A percentile compares a stretch with the other conserved stretches of the same genome.
These are phyloP conservation scores for Lepetodrilus schrolli DNA, from an alignment of 2,888 invertebrate species.

Conservation along the genomic window DNA sequence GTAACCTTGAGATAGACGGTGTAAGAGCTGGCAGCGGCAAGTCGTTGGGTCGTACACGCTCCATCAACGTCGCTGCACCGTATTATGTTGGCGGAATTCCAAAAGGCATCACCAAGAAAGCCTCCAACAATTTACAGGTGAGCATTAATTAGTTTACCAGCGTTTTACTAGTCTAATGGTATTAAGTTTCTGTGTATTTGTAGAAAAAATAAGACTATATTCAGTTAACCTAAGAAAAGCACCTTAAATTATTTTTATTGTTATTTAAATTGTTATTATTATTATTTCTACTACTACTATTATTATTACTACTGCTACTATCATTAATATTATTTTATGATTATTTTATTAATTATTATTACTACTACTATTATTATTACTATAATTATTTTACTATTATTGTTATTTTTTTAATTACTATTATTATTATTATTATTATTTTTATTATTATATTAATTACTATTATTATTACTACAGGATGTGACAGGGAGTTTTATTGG, in stretches of 20 bases:
- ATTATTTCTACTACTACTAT: not conserved
- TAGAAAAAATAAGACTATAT: too few relatives aligned
- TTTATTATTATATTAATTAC: too few relatives aligned
- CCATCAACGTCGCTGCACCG: conserved; percentile 82
- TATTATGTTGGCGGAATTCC: conserved; percentile 87
- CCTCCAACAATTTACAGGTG: conserved; percentile 74
- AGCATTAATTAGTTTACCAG: conserved; percentile 34
- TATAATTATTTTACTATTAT: too few relatives aligned
- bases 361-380: too few relatives aligned
- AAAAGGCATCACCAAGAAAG: conserved; percentile 76
- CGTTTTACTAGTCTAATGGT: not conserved
- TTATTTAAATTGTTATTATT: too few relatives aligned
- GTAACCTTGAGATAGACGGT: conserved; percentile 81
- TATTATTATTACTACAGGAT: too few relatives aligned
- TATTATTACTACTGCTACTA: not conserved
- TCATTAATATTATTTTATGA: not conserved
- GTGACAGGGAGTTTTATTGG: conserved; percentile 85
- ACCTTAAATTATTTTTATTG: not conserved
- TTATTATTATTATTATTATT: too few relatives aligned
- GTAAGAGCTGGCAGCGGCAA: conserved; percentile 77
- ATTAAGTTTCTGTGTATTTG: not conserved
- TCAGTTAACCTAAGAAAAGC: too few relatives aligned
- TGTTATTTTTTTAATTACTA: too few relatives aligned
- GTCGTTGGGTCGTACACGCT: conserved; percentile 77
- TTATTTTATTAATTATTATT: too few relatives aligned